These are phyloP conservation scores for Rhagonycha fulva DNA, from an alignment of 2,888 invertebrate genomes.

Conservation along the genomic window DNA sequence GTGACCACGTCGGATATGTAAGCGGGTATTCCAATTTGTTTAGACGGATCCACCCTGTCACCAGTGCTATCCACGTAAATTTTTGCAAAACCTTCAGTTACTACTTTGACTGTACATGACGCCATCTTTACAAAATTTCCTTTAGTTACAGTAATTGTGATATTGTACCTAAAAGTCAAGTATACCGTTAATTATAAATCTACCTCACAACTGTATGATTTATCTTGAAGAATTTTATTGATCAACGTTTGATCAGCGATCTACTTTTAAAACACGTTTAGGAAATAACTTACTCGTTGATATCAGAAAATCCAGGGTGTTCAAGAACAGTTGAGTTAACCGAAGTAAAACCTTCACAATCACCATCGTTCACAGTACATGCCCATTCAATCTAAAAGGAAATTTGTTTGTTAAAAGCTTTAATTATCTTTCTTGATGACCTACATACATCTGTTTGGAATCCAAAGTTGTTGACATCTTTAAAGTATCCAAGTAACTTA, in stretches of 20 bases:
- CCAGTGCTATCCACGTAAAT: slow-evolving; percentile 14
- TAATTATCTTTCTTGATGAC: background rate
- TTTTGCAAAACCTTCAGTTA: background rate
- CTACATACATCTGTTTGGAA: slow-evolving; percentile 20
- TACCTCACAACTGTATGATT: background rate
- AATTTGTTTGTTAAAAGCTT: background rate
- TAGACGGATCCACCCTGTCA: slow-evolving; percentile 10
- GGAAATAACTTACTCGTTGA: background rate
- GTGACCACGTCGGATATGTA: slow-evolving; percentile 11
- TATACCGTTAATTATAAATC: background rate
- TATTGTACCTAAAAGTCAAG: slow-evolving; percentile 1
- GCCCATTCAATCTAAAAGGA: background rate
- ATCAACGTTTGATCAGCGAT: too few species aligned
- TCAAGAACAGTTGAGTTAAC: background rate
- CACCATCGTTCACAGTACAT: background rate
- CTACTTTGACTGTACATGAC: background rate
- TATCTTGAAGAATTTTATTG: too few species aligned
- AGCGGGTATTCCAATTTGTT: slow-evolving; percentile 10
- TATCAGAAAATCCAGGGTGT: background rate
- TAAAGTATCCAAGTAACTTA: slow-evolving; percentile 24
- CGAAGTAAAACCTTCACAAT: background rate
- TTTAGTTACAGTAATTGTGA: slow-evolving; percentile 7
- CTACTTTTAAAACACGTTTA: too few species aligned
- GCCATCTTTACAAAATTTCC: background rate
- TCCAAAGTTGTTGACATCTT: slow-evolving; percentile 13